phyloP scores from a whole-genome alignment of 2,888 invertebrate species.

The Dermolepida albohirtum region DNA sequence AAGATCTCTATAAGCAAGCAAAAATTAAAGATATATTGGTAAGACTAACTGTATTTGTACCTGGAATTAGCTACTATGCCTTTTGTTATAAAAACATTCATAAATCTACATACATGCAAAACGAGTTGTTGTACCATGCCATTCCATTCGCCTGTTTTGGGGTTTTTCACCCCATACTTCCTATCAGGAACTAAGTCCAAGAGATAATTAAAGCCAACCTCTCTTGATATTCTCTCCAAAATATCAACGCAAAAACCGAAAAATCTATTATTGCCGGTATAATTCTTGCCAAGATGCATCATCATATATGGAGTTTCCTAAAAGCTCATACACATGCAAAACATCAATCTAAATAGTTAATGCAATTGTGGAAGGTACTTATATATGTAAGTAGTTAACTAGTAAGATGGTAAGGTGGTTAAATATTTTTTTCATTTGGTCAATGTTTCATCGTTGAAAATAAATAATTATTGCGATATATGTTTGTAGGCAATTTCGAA shows the following conservation, averaged over 20 bases:
- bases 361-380: too few relatives aligned
- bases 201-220: constrained; percentile 79
- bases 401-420: too few relatives aligned
- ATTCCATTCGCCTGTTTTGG: constrained; percentile 74
- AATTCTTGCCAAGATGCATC: constrained; percentile 77
- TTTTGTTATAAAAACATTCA: constrained; percentile 10
- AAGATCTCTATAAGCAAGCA: too few relatives aligned
- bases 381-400: too few relatives aligned
- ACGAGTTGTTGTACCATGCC: constrained; percentile 79
- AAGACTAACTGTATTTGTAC: too few relatives aligned
- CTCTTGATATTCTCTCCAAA: constrained; percentile 73
- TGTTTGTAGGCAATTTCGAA: too few relatives aligned
- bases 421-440: too few relatives aligned
- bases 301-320: constrained; percentile 82
- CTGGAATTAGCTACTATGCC: too few relatives aligned
- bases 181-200: constrained; percentile 78
- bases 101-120: constrained; percentile 71
- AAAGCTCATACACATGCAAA: constrained; percentile 48
- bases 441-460: too few relatives aligned
- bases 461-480: too few relatives aligned
- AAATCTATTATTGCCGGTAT: constrained; percentile 79
- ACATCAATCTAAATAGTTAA: constrained; percentile 35
- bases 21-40: too few relatives aligned
- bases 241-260: constrained; percentile 86
- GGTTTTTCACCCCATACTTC: constrained; percentile 74